These are phyloP conservation scores for Halesus radiatus DNA, from an alignment of 1,140 invertebrate genomes.

Conservation along the genomic window DNA sequence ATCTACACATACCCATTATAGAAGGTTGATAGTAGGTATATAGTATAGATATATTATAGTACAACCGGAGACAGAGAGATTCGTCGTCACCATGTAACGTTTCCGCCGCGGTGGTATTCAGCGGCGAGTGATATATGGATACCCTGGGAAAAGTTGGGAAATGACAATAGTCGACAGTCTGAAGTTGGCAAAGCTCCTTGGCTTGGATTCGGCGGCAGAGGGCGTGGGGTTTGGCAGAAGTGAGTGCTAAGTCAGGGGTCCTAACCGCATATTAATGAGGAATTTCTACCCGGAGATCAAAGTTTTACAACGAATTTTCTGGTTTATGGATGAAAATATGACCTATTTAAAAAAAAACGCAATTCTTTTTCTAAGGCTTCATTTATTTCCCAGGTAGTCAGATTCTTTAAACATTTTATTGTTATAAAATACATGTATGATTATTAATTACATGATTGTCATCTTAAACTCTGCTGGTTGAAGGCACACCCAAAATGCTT, in stretches of 20 bases:
- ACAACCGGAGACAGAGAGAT: slow-evolving; percentile 16
- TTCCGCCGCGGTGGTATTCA: slow-evolving; percentile 39
- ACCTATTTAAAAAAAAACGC: too few relatives aligned
- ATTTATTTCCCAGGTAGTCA: too few relatives aligned
- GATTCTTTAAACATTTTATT: too few relatives aligned
- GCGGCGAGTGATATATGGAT: slow-evolving; percentile 45
- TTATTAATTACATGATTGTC: too few relatives aligned
- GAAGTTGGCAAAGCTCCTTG: slow-evolving; percentile 49
- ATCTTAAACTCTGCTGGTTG: too few relatives aligned
- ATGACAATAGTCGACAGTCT: slow-evolving; percentile 50
- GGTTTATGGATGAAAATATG: too few relatives aligned
- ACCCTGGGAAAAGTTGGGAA: slow-evolving; percentile 50
- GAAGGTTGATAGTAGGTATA: neutral
- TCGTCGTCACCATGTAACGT: slow-evolving; percentile 24
- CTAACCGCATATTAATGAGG: neutral
- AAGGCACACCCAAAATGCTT: too few relatives aligned
- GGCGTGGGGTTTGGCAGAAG: slow-evolving; percentile 46
- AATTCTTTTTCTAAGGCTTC: too few relatives aligned
- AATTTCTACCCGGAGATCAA: too few relatives aligned
- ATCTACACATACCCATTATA: slow-evolving; percentile 11
- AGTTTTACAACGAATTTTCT: too few relatives aligned
- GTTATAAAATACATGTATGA: too few relatives aligned
- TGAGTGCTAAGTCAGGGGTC: slow-evolving; percentile 11
- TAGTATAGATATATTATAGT: too few relatives aligned
- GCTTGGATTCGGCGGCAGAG: slow-evolving; percentile 19